Evolutionary conservation across 1,140 invertebrate species (phyloP).

Genomic region (Tyrophagus putrescentiae): DNA sequence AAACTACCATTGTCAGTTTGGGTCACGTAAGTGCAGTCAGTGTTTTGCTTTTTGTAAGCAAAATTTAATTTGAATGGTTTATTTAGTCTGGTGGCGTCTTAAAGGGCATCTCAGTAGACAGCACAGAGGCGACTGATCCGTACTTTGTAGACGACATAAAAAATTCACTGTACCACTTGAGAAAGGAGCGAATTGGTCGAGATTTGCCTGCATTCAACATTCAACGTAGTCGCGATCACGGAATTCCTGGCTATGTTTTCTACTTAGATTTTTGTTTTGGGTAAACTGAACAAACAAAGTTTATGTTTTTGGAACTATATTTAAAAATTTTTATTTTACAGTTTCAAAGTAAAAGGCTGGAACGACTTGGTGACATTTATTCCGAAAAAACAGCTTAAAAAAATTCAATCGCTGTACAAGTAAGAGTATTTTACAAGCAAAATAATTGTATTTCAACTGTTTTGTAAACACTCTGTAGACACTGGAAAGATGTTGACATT

Average conservation of each 20-base stretch:
- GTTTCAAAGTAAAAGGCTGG: slow-evolving; percentile 33
- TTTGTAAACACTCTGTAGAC: too few relatives aligned
- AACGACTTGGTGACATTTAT: slow-evolving; percentile 33
- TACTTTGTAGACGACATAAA: slow-evolving; percentile 43
- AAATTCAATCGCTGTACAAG: slow-evolving; percentile 22
- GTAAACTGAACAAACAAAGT: too few relatives aligned
- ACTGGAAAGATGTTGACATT: slow-evolving; percentile 45
- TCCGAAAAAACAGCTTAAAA: slow-evolving; percentile 19
- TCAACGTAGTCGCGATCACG: slow-evolving; percentile 41
- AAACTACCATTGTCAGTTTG: slow-evolving; percentile 18
- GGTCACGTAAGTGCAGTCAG: slow-evolving; percentile 13
- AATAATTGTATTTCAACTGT: too few relatives aligned
- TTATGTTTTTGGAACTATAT: neutral
- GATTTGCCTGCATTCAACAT: slow-evolving; percentile 30
- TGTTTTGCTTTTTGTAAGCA: neutral
- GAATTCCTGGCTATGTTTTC: slow-evolving; percentile 39
- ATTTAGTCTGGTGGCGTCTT: slow-evolving; percentile 19
- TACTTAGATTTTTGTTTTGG: slow-evolving; percentile 59
- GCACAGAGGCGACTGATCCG: slow-evolving; percentile 18
- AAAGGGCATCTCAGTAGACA: slow-evolving; percentile 21
- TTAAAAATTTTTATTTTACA: slow-evolving; percentile 14
- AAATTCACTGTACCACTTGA: slow-evolving; percentile 46
- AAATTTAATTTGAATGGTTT: too few relatives aligned
- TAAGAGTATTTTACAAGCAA: slow-evolving; percentile 18
- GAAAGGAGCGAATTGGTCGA: slow-evolving; percentile 26